Evolutionary conservation across 2,113 vertebrate species (phyloP).

Genomic region (Gasterosteus nipponicus): DNA sequence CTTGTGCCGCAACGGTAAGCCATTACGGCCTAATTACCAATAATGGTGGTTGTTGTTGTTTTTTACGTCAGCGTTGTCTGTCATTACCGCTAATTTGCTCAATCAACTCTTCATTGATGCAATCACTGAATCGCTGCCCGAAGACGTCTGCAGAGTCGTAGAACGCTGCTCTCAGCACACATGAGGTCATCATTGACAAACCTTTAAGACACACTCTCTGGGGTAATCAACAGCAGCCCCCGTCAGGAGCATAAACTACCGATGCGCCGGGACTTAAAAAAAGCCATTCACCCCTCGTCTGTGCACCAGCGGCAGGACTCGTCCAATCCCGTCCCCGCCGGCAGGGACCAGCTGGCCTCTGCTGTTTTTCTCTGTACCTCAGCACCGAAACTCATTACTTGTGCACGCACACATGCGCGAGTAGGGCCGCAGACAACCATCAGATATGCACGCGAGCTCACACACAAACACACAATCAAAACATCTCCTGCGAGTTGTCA

Average conservation of each 20-base stretch:
- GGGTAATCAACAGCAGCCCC: slow-evolving; percentile 65
- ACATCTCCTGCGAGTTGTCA: slow-evolving; percentile 55
- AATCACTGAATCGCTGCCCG: neutral
- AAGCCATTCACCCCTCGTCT: slow-evolving; percentile 45
- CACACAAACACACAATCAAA: neutral
- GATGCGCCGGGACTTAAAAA: slow-evolving; percentile 36
- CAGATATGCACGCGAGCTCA: slow-evolving; percentile 3
- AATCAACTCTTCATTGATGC: slow-evolving; percentile 34
- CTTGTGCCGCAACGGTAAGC: slow-evolving; percentile 3
- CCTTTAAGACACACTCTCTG: slow-evolving; percentile 51
- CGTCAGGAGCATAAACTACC: slow-evolving; percentile 52
- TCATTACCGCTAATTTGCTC: slow-evolving; percentile 19
- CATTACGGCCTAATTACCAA: slow-evolving; percentile 33
- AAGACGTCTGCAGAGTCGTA: slow-evolving; percentile 12
- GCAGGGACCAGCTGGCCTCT: slow-evolving; percentile 42
- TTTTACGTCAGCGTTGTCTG: slow-evolving; percentile 25
- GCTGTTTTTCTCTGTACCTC: slow-evolving; percentile 64
- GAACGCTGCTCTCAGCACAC: slow-evolving; percentile 22
- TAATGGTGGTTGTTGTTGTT: neutral
- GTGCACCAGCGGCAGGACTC: slow-evolving; percentile 49
- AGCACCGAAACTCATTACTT: slow-evolving; percentile 70
- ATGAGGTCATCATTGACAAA: slow-evolving; percentile 57
- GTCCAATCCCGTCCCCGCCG: slow-evolving; percentile 45
- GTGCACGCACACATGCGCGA: slow-evolving; percentile 15
- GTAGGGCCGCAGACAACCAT: slow-evolving; percentile 35